phyloP scores from a whole-genome alignment of 1,140 invertebrate genomes.

The Cyclina sinensis region DNA sequence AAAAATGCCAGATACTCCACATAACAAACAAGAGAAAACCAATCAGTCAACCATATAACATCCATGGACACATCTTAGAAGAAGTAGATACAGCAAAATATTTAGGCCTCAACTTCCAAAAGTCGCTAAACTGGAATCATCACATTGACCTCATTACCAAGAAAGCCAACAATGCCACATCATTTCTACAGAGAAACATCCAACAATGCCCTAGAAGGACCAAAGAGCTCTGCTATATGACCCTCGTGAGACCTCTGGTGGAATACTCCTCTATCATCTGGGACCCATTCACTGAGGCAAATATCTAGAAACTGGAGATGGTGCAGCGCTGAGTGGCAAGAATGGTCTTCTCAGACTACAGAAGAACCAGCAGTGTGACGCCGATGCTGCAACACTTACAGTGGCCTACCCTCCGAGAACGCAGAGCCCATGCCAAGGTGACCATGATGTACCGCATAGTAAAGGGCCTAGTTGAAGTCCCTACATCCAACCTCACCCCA shows the following conservation, averaged over 20 bases:
- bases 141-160: conserved; percentile 26
- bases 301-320: conserved; percentile 43
- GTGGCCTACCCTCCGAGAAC: conserved; percentile 40
- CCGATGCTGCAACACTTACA: conserved; percentile 60
- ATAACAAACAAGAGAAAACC: conserved; percentile 19
- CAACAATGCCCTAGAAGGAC: conserved; percentile 12
- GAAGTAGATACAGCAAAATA: conserved; percentile 48
- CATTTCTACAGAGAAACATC: conserved; percentile 26
- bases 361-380: conserved; percentile 55
- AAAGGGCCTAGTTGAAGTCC: conserved; percentile 13
- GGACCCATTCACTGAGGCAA: conserved; percentile 31
- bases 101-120: conserved; percentile 54
- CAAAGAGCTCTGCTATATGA: conserved; percentile 43
- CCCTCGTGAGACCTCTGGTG: conserved; percentile 44
- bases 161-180: conserved; percentile 46
- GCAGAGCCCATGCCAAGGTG: conserved; percentile 1
- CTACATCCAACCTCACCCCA: conserved; percentile 15
- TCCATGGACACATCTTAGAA: conserved; percentile 41
- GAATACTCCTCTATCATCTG: conserved; percentile 63
- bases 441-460: conserved; percentile 60
- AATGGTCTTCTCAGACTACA: conserved; percentile 58
- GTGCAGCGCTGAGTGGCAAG: conserved; percentile 65
- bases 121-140: conserved; percentile 55
- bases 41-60: conserved; percentile 8
- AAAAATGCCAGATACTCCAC: conserved; percentile 37